Evolutionary conservation across 2,797 vertebrate genomes (phyloP), one percentile per base, ranked within the genome.

Genomic region (Dryobates pubescens): DNA sequence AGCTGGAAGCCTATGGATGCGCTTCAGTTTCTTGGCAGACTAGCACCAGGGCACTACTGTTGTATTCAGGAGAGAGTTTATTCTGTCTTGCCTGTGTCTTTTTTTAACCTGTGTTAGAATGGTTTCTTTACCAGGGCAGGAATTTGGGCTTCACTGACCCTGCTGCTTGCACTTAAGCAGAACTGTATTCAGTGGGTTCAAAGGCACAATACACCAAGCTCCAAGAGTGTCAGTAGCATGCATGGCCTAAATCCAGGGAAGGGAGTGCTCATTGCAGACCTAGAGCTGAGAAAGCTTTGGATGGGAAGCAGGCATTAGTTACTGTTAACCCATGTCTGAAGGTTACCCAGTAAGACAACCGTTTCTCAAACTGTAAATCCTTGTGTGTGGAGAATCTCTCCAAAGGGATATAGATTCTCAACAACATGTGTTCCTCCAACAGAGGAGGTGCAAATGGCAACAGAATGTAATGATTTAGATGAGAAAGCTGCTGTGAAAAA

Each of bases 391-490:
- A 41, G 73, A 62, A 54, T 73, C 58, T 89, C 57, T 76, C 61
- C 64, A 30, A 64, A 90, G 47, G 63, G 36, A 30, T 79, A 0
- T 17, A 13, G 79, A 19, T 89, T 73, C 58, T 85, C 29, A 86
- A 10, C 23, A 13, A 78, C 2, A 0, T 75, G n/a, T 64, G 82
- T 86, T 68, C 56, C 90, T 47, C 53, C 61, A 29, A 65, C 34
- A 76, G 74, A 92, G 61, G 68, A 94, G 68, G 41, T 92, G 68
- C 45, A 54, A 90, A 84, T 71, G 64, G 38, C 86, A 89, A 68
- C 80, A 85, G 65, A 93, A 47, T 38, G 45, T 90, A 77, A 68
- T 77, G 65, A 82, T 94, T 90, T 89, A 74, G 82, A 95, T 74
- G 67, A 80, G 72, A 77, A 80, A 69, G 36, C 65, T 65, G 27